Conservation (phyloP, 1,140 invertebrate genomes). For the Brachionus asplanchnoidis region DNA sequence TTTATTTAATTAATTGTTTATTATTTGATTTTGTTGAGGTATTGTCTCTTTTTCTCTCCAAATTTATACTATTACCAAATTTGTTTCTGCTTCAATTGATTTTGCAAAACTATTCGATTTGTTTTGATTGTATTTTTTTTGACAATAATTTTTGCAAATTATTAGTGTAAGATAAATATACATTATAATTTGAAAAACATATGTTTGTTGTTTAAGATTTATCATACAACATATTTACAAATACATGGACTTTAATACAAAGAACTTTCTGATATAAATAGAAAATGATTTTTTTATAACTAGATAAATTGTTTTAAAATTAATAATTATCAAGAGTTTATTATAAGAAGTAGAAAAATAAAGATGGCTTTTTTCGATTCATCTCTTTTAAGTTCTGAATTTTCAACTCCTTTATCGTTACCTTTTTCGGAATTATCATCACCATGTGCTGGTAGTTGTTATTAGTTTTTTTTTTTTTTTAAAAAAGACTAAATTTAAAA, state of each 20-base stretch:
- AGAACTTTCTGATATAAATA: background rate
- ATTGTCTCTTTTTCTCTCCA: background rate
- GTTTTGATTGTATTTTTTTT: background rate
- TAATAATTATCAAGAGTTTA: background rate
- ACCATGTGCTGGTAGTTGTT: background rate
- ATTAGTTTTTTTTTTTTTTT: too few species aligned
- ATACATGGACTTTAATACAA: background rate
- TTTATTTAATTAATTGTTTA: background rate
- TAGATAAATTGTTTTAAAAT: background rate
- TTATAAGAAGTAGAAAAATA: background rate
- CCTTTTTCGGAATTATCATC: background rate
- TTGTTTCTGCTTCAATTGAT: background rate
- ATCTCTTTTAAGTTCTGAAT: background rate
- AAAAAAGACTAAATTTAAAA: too few species aligned
- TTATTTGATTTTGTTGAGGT: background rate
- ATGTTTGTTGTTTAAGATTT: background rate
- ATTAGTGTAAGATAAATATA: background rate
- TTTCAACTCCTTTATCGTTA: background rate
- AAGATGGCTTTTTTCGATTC: conserved; percentile 6
- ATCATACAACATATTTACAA: background rate
- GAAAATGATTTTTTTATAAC: background rate
- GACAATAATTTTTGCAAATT: background rate
- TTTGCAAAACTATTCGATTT: background rate
- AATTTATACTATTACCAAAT: background rate
- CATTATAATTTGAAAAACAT: background rate